phyloP scores from a whole-genome alignment of 2,888 invertebrate genomes.

The Agonopterix arenella region DNA sequence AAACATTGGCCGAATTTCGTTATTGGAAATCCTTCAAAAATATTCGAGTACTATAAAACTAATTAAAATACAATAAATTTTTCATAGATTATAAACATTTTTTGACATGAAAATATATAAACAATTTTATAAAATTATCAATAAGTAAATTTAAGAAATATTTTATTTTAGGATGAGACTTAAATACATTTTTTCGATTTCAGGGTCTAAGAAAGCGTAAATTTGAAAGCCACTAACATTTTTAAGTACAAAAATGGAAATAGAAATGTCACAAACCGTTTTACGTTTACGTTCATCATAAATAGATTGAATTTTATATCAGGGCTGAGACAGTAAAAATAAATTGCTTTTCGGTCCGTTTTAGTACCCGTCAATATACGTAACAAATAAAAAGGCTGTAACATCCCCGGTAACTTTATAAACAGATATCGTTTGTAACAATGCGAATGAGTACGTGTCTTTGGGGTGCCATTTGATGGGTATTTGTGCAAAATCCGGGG shows the following conservation, averaged over 20 bases:
- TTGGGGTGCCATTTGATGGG: no score
- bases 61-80: no score
- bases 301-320: conserved; percentile 67
- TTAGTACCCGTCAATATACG: conserved; percentile 53
- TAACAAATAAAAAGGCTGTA: conserved; percentile 48
- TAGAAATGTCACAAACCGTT: conserved; percentile 23
- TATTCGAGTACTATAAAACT: no score
- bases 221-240: not conserved
- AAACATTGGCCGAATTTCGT: no score
- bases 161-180: no score
- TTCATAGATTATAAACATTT: no score
- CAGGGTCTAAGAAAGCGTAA: not conserved
- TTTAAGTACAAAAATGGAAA: conserved; percentile 1
- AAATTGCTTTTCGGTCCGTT: conserved; percentile 52
- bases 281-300: conserved; percentile 49
- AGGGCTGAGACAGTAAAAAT: conserved; percentile 52
- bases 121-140: no score
- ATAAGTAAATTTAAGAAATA: no score
- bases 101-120: no score
- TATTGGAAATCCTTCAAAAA: no score
- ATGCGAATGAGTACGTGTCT: not conserved
- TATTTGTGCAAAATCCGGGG: no score
- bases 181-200: no score
- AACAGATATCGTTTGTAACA: conserved; percentile 23
- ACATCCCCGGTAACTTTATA: conserved; percentile 23